Base-by-base conservation (phyloP, 2,113 vertebrate genomes). In the Anarrhichthys ocellatus region DNA sequence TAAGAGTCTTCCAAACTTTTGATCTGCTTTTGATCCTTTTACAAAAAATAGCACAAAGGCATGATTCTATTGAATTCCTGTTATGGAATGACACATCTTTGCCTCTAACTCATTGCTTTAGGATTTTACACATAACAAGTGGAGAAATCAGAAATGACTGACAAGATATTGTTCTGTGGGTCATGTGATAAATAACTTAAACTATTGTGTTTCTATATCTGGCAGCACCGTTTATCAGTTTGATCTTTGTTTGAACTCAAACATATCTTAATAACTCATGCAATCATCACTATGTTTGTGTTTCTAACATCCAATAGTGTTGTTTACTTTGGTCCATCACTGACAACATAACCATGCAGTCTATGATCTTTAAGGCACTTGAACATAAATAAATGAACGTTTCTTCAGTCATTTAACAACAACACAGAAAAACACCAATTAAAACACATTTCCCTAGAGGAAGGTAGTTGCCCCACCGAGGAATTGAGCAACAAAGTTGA, bases 381-480 rank as follows among this genome's bases (percentile, higher is more conserved):
- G 13, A 18, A 54, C 18, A n/a, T 7, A 2, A 78, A 46, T 24
- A 58, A 36, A n/a, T 40, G 5, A 1, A 46, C 9, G 24, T 27
- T 11, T 38, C 13, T 38, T n/a, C 5, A 13, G 20, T 5, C 6
- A 24, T 22, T 72, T 17, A 42, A 61, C 2, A 44, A 38, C 14
- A 59, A 17, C 13, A 58, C 32, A 14, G 38, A 66, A 71, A 29
- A 2, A 1, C 50, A 48, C 11, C 38, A 66, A 5, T 22, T 14
- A 42, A 18, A 6, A 32, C 0, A 22, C 42, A 20, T 52, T 50
- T 73, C n/a, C 38, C n/a, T 6, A 3, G 17, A 72, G 48, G 18
- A 59, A 34, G 24, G 67, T 27, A 22, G 52, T 74, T 87, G 29
- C 71, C 32, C 42, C 61, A 86, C 18, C 73, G 10, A 56, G 68